Evolutionary conservation across 2,113 vertebrate genomes (phyloP).

Genomic region (Corythaixoides concolor): DNA sequence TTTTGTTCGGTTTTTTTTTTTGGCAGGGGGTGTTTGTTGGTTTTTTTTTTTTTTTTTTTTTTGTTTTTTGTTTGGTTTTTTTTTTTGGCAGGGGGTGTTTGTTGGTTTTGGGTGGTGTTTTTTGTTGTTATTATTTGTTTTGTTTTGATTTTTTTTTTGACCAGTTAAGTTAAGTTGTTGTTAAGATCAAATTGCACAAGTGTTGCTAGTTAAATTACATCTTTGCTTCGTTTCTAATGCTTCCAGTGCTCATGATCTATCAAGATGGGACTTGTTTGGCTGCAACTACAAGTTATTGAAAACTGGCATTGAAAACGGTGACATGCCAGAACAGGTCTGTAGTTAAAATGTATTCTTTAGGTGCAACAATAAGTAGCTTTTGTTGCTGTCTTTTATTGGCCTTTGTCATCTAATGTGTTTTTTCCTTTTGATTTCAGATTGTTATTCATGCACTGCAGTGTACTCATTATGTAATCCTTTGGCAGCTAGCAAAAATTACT

Average conservation of each 20-base stretch:
- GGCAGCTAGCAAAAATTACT: constrained; percentile 94
- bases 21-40: not conserved
- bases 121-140: not conserved
- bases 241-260: constrained; percentile 93
- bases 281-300: constrained; percentile 97
- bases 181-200: not conserved
- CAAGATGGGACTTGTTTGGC: constrained; percentile 97
- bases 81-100: not conserved
- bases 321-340: constrained; percentile 98
- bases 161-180: not conserved
- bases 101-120: not conserved
- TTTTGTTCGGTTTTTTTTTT: not conserved
- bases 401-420: not conserved
- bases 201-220: not conserved
- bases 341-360: constrained; percentile 4
- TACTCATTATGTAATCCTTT: constrained; percentile 97
- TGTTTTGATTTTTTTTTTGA: not conserved
- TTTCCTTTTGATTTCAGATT: constrained; percentile 81
- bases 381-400: not conserved
- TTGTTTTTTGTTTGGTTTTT: not conserved
- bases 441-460: constrained; percentile 98
- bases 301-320: constrained; percentile 97
- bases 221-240: constrained; percentile 7
- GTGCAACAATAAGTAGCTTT: not conserved
- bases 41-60: not conserved